phyloP scores from a whole-genome alignment of 2,113 vertebrate species.

The Gambusia affinis region DNA sequence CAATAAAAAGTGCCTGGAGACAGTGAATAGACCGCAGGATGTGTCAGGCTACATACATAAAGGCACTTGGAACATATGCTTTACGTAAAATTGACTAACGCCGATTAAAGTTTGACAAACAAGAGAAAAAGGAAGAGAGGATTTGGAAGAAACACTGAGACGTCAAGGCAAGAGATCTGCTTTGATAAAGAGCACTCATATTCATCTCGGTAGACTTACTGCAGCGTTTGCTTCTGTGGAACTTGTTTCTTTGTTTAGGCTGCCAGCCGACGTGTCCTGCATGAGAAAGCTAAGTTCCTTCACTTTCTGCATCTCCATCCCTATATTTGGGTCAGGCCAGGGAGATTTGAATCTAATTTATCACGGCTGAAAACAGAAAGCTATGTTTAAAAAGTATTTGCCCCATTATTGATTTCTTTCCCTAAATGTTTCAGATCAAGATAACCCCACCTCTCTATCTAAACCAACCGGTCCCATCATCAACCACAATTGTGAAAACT shows the following conservation, averaged over 20 bases:
- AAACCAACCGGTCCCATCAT: too few relatives aligned
- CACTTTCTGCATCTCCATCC: neutral
- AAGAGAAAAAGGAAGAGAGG: neutral
- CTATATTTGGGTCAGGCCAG: neutral
- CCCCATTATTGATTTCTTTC: neutral
- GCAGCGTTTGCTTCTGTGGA: constrained; percentile 23
- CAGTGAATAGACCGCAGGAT: neutral
- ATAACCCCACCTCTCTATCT: too few relatives aligned
- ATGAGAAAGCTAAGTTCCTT: constrained; percentile 9
- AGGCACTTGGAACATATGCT: neutral
- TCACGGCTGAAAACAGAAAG: neutral
- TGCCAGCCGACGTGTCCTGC: constrained; percentile 3
- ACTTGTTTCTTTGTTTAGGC: constrained; percentile 22
- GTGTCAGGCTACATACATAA: neutral
- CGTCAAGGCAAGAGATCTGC: constrained; percentile 6
- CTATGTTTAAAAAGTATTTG: neutral
- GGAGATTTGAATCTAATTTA: neutral
- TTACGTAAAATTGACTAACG: neutral
- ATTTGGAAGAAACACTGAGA: neutral
- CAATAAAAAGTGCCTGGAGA: neutral
- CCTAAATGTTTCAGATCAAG: too few relatives aligned
- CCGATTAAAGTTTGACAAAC: neutral
- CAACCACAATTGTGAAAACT: too few relatives aligned
- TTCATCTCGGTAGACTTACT: constrained; percentile 7
- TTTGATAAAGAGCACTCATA: constrained; percentile 18